Base-by-base conservation (phyloP, 1,140 invertebrate genomes). In the Alviniconcha marisindica region DNA sequence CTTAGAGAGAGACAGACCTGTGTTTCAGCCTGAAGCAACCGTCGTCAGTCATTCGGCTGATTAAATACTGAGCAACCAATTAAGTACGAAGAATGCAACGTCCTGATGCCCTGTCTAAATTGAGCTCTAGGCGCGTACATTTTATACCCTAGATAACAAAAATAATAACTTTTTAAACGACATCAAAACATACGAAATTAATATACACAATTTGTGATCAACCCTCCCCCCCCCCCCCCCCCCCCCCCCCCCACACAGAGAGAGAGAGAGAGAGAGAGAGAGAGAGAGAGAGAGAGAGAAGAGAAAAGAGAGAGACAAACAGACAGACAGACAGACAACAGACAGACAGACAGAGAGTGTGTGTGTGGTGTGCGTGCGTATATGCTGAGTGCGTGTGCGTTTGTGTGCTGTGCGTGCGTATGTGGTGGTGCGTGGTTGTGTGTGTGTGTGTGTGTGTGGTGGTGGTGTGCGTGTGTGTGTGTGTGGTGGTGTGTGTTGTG, bases 331-430 rank as follows among this genome's bases (percentile, higher is more conserved):
- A 77, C 42, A 28, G 66, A 79, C 44, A 2, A 48, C n/a, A 60
- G 48, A 73, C n/a, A 38, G 66, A 74, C n/a, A 82, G n/a, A 48
- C 28, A 82, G 44, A 82, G 69, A n/a, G 44, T 28, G 78, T 40
- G 63, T 73, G 76, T 79, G 40, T 31, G 28, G 42, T 24, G 54
- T 24, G 15, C n/a, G 56, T 24, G 60, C 12, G 14, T 38, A 15
- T 14, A 12, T 33, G 15, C 24, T 12, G n/a, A 63, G 1, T 56
- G 48, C 10, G 21, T 12, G 10, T 12, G 21, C 10, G 21, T 12
- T 21, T 51, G 48, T 21, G 48, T 51, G 21, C 10, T 51, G 21
- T 7, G 48, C 48, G 10, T 12, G 21, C 48, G 21, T 51, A 51
- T 12, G 7, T 51, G 21, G 10, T 51, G 48, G 7, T 12, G 48